Conservation (phyloP, 2,888 invertebrate species). For the Xylota sylvarum region DNA sequence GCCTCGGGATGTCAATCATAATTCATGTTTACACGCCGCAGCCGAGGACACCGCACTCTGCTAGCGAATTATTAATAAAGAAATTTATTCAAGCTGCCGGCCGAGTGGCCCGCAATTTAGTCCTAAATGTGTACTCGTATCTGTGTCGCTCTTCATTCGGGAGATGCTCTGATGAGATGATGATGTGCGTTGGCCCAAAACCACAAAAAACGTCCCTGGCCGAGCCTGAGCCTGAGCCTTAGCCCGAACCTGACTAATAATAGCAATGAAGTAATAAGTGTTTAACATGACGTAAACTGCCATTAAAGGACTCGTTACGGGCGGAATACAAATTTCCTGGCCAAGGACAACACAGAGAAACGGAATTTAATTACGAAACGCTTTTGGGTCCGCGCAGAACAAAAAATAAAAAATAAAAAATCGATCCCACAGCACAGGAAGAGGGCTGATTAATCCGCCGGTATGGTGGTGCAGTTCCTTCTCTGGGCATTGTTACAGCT, state of each 20-base stretch:
- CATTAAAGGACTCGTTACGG: constrained; percentile 79
- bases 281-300: constrained; percentile 80
- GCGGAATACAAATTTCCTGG: constrained; percentile 78
- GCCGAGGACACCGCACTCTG: constrained; percentile 37
- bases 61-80: constrained; percentile 78
- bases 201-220: not conserved
- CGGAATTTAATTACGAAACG: constrained; percentile 74
- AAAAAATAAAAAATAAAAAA: constrained; percentile 10
- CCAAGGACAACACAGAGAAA: constrained; percentile 35
- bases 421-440: constrained; percentile 59
- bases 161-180: constrained; percentile 75
- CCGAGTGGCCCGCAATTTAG: constrained; percentile 37
- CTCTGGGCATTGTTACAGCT: constrained; percentile 49
- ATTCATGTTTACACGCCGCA: constrained; percentile 75
- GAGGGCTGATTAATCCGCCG: constrained; percentile 72
- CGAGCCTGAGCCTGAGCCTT: constrained; percentile 29
- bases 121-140: constrained; percentile 42
- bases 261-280: constrained; percentile 80
- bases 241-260: constrained; percentile 74
- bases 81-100: constrained; percentile 78
- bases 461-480: constrained; percentile 37
- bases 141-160: constrained; percentile 1
- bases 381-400: constrained; percentile 47
- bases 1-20: constrained; percentile 76
- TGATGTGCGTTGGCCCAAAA: constrained; percentile 51